phyloP scores from a whole-genome alignment of 1,140 invertebrate species.

The Drosophila bocki region DNA sequence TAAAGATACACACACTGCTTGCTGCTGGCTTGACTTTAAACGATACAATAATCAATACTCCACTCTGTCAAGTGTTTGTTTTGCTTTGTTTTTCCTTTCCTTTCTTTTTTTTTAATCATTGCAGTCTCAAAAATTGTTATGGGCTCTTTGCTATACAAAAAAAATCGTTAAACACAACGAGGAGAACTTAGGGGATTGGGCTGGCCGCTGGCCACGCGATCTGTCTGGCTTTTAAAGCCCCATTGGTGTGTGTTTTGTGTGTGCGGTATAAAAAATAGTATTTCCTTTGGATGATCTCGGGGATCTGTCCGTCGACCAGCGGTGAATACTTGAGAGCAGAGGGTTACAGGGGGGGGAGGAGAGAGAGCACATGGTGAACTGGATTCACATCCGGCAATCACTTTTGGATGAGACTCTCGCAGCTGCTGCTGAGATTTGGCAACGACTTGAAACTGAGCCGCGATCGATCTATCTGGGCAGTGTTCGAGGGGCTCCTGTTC shows the following conservation, averaged over 20 bases:
- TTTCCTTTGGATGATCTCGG: constrained; percentile 31
- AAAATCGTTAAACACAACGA: constrained; percentile 13
- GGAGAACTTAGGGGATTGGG: constrained; percentile 17
- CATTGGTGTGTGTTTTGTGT: constrained; percentile 42
- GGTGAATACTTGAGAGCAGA: constrained; percentile 59
- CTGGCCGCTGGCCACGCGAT: constrained; percentile 25
- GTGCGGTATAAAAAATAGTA: constrained; percentile 54
- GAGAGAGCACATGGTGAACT: constrained; percentile 9
- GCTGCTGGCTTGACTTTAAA: constrained; percentile 37
- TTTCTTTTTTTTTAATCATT: constrained; percentile 50
- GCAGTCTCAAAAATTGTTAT: constrained; percentile 83
- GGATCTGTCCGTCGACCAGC: constrained; percentile 41
- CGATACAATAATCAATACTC: constrained; percentile 32
- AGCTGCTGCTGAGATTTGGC: constrained; percentile 89
- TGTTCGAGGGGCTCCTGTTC: constrained; percentile 41
- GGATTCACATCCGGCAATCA: constrained; percentile 65
- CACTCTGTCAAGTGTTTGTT: constrained; percentile 39
- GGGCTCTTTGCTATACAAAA: constrained; percentile 58
- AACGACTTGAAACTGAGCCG: constrained; percentile 87
- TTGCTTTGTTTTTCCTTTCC: constrained; percentile 36
- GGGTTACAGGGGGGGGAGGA: neutral
- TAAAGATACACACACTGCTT: constrained; percentile 24
- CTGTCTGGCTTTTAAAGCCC: constrained; percentile 41
- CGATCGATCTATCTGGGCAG: constrained; percentile 66
- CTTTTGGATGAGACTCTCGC: constrained; percentile 87